Evolutionary conservation across 2,797 vertebrate species (phyloP).

Genomic region (Synaphobranchus kaupii): DNA sequence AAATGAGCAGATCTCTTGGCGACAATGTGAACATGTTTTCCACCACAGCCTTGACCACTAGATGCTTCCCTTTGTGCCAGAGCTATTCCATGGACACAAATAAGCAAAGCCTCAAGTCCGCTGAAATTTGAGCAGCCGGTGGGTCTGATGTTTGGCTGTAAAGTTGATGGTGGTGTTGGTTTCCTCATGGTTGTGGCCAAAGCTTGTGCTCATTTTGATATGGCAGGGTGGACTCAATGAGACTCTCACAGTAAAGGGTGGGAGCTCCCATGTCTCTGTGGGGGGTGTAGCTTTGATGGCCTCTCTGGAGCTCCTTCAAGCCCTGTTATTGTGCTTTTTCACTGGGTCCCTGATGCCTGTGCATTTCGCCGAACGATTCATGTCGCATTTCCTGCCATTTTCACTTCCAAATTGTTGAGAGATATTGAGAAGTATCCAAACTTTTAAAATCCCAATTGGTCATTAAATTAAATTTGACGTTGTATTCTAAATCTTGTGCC

Average conservation of each 20-base stretch:
- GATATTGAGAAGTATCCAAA: not conserved
- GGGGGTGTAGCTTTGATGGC: conserved; percentile 44
- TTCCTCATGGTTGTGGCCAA: conserved; percentile 36
- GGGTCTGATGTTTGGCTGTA: not conserved
- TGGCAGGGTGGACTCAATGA: conserved; percentile 53
- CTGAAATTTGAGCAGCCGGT: not conserved
- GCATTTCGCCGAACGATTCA: not conserved
- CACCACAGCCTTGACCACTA: not conserved
- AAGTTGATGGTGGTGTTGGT: not conserved
- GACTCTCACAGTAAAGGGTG: conserved; percentile 45
- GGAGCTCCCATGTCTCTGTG: conserved; percentile 48
- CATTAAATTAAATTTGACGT: not conserved
- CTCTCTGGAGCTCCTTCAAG: not conserved
- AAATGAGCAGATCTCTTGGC: conserved; percentile 59
- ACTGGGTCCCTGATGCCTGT: not conserved
- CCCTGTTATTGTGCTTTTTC: not conserved
- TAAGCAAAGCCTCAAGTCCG: not conserved
- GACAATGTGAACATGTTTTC: not conserved
- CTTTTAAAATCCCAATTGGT: not conserved
- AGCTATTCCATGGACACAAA: not conserved
- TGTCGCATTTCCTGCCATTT: conserved; percentile 25
- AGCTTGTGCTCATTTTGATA: conserved; percentile 60
- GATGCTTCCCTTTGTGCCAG: not conserved
- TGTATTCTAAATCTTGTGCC: not conserved
- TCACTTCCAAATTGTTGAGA: not conserved